phyloP scores from a whole-genome alignment of 2,113 vertebrate genomes.

The Lethenteron reissneri region DNA sequence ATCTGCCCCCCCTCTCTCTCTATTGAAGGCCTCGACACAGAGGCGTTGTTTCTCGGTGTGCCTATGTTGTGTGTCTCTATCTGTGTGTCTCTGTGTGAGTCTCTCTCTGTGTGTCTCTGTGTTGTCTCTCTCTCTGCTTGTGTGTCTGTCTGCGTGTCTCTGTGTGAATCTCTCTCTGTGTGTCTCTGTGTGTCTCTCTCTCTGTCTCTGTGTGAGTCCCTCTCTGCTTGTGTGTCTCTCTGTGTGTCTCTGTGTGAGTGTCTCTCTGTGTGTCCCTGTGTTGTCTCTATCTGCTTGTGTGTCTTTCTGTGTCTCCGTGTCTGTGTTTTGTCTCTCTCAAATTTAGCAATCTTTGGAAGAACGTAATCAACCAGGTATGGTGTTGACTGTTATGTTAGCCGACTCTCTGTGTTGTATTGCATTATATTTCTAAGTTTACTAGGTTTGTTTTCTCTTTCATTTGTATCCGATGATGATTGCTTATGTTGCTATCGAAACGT shows the following conservation, averaged over 20 bases:
- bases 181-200: background rate
- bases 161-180: background rate
- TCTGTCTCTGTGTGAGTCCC: background rate
- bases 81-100: background rate
- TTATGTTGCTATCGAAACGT: too few relatives aligned
- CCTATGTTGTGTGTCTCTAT: background rate
- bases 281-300: background rate
- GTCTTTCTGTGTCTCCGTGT: background rate
- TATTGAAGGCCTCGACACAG: too few relatives aligned
- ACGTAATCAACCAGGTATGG: too few relatives aligned
- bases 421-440: too few relatives aligned
- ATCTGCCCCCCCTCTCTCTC: too few relatives aligned
- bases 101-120: background rate
- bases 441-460: too few relatives aligned
- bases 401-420: too few relatives aligned
- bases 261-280: background rate
- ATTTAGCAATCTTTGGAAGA: background rate
- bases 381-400: too few relatives aligned
- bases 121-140: background rate
- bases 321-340: conserved; percentile 2
- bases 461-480: too few relatives aligned
- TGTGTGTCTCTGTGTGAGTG: background rate
- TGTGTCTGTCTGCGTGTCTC: background rate
- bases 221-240: background rate
- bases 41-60: background rate